Conservation (phyloP, 2,888 invertebrate genomes). For the Paralinhomoeus sp. region DNA sequence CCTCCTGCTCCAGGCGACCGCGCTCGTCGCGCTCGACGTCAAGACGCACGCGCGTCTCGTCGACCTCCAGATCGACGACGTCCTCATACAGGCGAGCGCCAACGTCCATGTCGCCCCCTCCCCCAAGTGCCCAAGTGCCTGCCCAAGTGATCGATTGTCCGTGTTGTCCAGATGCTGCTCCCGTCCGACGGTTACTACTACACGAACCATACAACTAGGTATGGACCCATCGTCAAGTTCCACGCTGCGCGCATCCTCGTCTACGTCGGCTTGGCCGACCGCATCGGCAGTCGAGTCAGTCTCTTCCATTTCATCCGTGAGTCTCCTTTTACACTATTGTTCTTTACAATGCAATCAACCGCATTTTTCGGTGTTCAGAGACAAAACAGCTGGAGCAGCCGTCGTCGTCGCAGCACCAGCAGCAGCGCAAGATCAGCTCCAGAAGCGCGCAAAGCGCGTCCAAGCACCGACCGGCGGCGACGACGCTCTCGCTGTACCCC, state of each 20-base stretch:
- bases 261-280: conserved; percentile 40
- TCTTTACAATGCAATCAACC: too few species aligned
- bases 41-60: conserved; percentile 34
- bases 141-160: too few species aligned
- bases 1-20: conserved; percentile 38
- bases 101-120: too few species aligned
- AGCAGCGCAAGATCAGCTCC: too few species aligned
- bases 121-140: too few species aligned
- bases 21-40: conserved; percentile 38
- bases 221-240: conserved; percentile 41
- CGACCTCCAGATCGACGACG: conserved; percentile 39
- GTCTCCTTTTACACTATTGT: too few species aligned
- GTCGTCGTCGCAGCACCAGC: too few species aligned
- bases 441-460: too few species aligned
- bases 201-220: conserved; percentile 42
- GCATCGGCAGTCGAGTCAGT: conserved; percentile 38
- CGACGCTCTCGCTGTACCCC: conserved; percentile 3
- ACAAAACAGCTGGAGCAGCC: too few species aligned
- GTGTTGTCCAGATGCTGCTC: conserved; percentile 35
- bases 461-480: too few species aligned
- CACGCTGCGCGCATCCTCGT: conserved; percentile 41
- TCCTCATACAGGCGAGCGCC: conserved; percentile 36
- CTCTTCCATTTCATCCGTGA: conserved; percentile 27
- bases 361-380: too few species aligned
- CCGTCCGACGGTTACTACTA: conserved; percentile 45